A percentile compares a stretch with the other conserved stretches of the same genome.
Conservation (phyloP, 2,888 invertebrate genomes). For the Macaria liturata region DNA sequence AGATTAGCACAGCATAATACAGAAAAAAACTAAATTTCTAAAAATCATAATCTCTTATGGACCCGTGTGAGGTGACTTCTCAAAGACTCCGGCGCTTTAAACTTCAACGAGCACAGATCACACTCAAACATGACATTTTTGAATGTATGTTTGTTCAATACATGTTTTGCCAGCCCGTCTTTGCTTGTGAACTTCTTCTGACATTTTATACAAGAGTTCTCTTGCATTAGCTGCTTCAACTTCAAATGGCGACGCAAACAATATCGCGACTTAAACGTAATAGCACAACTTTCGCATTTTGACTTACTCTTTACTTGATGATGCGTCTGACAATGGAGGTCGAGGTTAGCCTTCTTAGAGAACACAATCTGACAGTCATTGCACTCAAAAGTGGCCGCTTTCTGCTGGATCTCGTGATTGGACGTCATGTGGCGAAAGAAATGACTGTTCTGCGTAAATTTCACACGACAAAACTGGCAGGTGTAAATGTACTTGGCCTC, state of each 20-base stretch:
- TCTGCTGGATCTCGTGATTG: constrained; percentile 68
- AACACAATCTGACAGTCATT: constrained; percentile 73
- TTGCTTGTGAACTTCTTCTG: constrained; percentile 69
- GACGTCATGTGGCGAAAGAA: constrained; percentile 76
- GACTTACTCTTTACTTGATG: constrained; percentile 69
- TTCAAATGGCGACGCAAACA: constrained; percentile 71
- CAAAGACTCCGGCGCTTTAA: constrained; percentile 67
- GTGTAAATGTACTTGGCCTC: constrained; percentile 66
- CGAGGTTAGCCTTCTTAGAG: constrained; percentile 61
- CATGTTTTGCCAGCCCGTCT: constrained; percentile 63
- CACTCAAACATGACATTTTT: constrained; percentile 69
- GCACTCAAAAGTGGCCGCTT: constrained; percentile 65
- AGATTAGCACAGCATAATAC: too few species aligned
- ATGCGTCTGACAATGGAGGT: constrained; percentile 66
- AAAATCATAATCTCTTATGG: constrained; percentile 71
- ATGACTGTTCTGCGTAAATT: constrained; percentile 73
- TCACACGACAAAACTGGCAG: constrained; percentile 70
- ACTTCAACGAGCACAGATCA: constrained; percentile 66
- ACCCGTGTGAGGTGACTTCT: constrained; percentile 63
- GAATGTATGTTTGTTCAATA: constrained; percentile 65
- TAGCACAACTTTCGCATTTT: constrained; percentile 67
- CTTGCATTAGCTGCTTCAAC: constrained; percentile 64
- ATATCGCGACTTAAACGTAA: constrained; percentile 74
- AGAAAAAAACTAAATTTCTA: constrained; percentile 11
- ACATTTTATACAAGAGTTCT: constrained; percentile 70